A percentile compares a stretch with the other conserved stretches of the same genome.
Conservation (phyloP, 2,888 invertebrate species). For the Tenthredo distinguenda region DNA sequence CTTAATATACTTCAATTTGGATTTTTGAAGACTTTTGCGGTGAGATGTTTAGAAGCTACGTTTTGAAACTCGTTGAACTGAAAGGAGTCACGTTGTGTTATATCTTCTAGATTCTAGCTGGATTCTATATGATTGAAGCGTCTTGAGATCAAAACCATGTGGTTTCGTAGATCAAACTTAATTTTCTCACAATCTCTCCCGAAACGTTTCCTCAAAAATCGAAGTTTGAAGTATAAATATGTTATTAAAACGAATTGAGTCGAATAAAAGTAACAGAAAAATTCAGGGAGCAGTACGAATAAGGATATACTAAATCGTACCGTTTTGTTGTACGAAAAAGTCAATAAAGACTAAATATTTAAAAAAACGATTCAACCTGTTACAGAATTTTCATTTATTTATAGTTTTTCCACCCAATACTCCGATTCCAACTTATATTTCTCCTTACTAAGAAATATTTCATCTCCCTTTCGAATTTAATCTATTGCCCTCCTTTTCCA, state of each 20-base stretch:
- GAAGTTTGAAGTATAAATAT: neutral
- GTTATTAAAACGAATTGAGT: neutral
- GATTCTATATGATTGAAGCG: neutral
- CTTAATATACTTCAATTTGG: neutral
- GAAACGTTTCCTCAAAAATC: neutral
- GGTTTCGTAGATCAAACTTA: neutral
- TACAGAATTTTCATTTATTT: neutral
- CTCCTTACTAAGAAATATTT: neutral
- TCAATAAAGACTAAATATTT: slow-evolving; percentile 19
- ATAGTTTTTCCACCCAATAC: neutral
- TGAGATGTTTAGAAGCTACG: neutral
- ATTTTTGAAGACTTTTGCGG: neutral
- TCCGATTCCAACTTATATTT: neutral
- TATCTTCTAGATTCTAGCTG: neutral
- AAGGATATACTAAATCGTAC: neutral
- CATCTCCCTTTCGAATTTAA: too few species aligned
- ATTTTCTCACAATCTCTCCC: neutral
- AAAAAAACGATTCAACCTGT: neutral
- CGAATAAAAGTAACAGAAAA: neutral
- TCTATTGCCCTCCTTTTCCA: slow-evolving; percentile 4
- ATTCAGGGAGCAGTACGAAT: neutral
- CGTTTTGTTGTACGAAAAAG: neutral
- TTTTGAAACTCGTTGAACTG: neutral
- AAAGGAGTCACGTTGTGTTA: neutral
- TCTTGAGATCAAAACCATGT: neutral